Conservation (phyloP, 2,888 invertebrate genomes). For the Orthosia incerta region DNA sequence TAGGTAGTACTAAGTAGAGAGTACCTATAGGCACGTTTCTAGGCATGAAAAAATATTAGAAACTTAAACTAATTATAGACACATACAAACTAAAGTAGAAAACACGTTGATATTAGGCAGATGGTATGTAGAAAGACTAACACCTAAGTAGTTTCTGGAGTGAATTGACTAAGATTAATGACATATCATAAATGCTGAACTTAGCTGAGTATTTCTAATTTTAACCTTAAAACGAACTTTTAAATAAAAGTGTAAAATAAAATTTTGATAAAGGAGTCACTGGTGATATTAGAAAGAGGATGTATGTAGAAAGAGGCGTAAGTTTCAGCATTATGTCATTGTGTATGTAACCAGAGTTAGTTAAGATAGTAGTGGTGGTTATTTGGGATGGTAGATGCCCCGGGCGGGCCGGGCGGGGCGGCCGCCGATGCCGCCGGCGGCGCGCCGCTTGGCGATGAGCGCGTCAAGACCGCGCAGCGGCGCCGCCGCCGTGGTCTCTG, state of each 20-base stretch:
- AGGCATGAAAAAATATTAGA: conserved; percentile 64
- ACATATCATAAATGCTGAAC: conserved; percentile 73
- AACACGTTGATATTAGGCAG: conserved; percentile 69
- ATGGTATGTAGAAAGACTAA: conserved; percentile 68
- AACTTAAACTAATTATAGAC: conserved; percentile 69
- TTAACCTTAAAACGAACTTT: conserved; percentile 43
- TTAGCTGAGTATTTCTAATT: conserved; percentile 54
- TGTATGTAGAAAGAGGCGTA: conserved; percentile 27
- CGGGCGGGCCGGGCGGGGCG: conserved; percentile 81
- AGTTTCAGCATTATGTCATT: conserved; percentile 69
- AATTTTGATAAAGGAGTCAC: conserved; percentile 27
- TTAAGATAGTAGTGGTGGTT: conserved; percentile 59
- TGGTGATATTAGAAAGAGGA: conserved; percentile 15
- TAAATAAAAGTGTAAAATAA: conserved; percentile 50
- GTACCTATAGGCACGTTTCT: conserved; percentile 64
- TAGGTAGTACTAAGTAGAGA: conserved; percentile 66
- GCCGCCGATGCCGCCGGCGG: conserved; percentile 87
- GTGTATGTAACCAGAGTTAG: conserved; percentile 51
- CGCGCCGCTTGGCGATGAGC: conserved; percentile 93
- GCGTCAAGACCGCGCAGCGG: conserved; percentile 92
- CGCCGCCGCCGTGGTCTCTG: conserved; percentile 90
- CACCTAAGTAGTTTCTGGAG: conserved; percentile 81
- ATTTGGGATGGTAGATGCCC: conserved; percentile 75
- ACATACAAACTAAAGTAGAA: conserved; percentile 71
- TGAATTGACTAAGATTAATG: conserved; percentile 88